These are phyloP conservation scores for Hemicordylus capensis DNA, from an alignment of 2,113 vertebrate genomes.

Conservation along the genomic window DNA sequence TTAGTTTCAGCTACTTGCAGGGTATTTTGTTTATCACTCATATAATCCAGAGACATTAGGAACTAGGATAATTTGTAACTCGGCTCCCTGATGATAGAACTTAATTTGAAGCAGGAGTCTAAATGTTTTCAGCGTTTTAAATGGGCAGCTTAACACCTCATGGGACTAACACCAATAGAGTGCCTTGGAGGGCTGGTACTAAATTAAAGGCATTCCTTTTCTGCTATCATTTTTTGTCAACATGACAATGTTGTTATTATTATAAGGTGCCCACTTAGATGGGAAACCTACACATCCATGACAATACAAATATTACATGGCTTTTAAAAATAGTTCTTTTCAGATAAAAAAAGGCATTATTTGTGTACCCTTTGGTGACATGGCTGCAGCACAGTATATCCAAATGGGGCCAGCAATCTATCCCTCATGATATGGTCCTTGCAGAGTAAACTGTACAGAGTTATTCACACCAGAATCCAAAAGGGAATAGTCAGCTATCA, in stretches of 20 bases:
- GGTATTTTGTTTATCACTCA: constrained; percentile 5
- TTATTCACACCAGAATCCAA: background rate
- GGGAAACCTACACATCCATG: background rate
- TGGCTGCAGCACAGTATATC: constrained; percentile 23
- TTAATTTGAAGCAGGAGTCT: background rate
- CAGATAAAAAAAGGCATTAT: constrained; percentile 36
- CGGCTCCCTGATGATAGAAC: constrained; percentile 25
- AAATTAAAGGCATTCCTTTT: constrained; percentile 39
- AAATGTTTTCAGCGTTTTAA: constrained; percentile 29
- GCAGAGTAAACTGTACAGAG: background rate
- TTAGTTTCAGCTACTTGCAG: constrained; percentile 8
- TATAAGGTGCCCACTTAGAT: background rate
- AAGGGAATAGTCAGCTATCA: constrained; percentile 69
- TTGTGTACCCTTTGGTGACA: constrained; percentile 14
- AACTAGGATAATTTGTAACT: constrained; percentile 26
- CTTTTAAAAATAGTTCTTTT: constrained; percentile 45
- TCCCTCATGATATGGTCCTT: background rate
- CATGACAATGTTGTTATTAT: background rate
- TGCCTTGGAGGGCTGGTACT: background rate
- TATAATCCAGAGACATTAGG: constrained; percentile 19
- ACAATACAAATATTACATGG: background rate
- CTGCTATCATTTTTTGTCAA: background rate
- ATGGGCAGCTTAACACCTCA: constrained; percentile 23
- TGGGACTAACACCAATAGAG: constrained; percentile 9
- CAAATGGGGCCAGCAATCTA: background rate